phyloP scores from a whole-genome alignment of 2,888 invertebrate genomes.

The Muscina levida region DNA sequence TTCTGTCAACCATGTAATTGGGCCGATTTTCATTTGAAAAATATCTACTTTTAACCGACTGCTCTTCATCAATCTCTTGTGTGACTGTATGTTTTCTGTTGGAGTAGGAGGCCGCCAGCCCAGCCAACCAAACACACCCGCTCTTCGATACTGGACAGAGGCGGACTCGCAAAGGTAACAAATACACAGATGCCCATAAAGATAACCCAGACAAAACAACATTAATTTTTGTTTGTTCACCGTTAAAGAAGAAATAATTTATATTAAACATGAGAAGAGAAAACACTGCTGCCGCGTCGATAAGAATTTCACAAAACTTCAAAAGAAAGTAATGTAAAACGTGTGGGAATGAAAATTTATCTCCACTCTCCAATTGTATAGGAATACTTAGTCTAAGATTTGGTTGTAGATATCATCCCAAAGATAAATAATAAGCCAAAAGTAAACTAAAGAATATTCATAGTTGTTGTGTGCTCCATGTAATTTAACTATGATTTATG shows the following conservation, averaged over 20 bases:
- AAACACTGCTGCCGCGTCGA: background rate
- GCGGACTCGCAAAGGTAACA: background rate
- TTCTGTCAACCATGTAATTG: constrained; percentile 14
- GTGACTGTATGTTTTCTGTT: too few relatives aligned
- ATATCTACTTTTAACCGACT: constrained; percentile 14
- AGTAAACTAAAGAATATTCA: background rate
- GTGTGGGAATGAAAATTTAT: constrained; percentile 39
- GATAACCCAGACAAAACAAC: constrained; percentile 37
- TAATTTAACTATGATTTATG: constrained; percentile 31
- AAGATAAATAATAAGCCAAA: constrained; percentile 4
- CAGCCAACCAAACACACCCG: constrained; percentile 1
- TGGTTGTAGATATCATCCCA: constrained; percentile 1
- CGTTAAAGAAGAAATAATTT: constrained; percentile 9
- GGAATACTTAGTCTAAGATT: background rate
- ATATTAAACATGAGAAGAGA: constrained; percentile 38
- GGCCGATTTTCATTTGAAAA: constrained; percentile 2
- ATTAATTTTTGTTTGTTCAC: constrained; percentile 33
- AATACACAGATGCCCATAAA: constrained; percentile 47
- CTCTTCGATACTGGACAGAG: background rate
- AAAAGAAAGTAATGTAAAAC: constrained; percentile 52
- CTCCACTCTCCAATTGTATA: too few relatives aligned
- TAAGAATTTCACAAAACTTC: background rate
- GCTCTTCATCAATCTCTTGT: background rate
- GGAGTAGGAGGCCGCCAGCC: background rate
- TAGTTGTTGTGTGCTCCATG: background rate